Evolutionary conservation across 2,888 invertebrate genomes (phyloP), one percentile per base, ranked within the genome.

Genomic region (Lobophora halterata): DNA sequence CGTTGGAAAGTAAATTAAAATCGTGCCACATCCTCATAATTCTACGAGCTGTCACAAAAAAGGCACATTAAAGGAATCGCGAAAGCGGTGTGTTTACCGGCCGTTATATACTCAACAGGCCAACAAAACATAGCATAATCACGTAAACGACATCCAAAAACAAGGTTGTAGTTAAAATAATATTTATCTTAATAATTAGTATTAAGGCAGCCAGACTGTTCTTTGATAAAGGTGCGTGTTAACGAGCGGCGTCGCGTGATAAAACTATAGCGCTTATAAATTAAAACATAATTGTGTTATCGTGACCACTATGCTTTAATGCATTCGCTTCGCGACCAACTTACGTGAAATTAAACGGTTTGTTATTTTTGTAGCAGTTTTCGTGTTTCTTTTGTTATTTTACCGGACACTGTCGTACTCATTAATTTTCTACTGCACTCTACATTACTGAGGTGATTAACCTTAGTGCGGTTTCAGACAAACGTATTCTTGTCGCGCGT

Each of bases 121-220:
- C 61, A 55, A 58, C 64, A 64, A 69, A 65, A 65, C 60, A 61
- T 66, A 63, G 64, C 59, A 62, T 63, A 69, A 64, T 61, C 66
- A 63, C 61, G 68, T 71, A 75, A 79, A 78, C 73, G 70, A 69
- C 64, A 58, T 65, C 66, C 65, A 59, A 72, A 79, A 83, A 82
- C 81, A 79, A 72, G 72, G 74, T 72, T 30, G 69, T 71, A 71
- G 72, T 77, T 79, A 74, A 76, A 77, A 69, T 71, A 76, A 79
- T 85, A 85, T 85, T 82, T 85, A 86, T 85, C 86, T 82, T 76
- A 81, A 85, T 85, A 85, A 86, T 86, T 86, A 86, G 85, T 83
- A 73, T 76, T n/a, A 79, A 81, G 76, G 74, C 69, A 70, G 75
- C 68, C 65, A 71, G 76, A 72, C 68, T 64, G 73, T 73, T 73